phyloP scores from a whole-genome alignment of 2,113 vertebrate genomes.

The Parus major region DNA sequence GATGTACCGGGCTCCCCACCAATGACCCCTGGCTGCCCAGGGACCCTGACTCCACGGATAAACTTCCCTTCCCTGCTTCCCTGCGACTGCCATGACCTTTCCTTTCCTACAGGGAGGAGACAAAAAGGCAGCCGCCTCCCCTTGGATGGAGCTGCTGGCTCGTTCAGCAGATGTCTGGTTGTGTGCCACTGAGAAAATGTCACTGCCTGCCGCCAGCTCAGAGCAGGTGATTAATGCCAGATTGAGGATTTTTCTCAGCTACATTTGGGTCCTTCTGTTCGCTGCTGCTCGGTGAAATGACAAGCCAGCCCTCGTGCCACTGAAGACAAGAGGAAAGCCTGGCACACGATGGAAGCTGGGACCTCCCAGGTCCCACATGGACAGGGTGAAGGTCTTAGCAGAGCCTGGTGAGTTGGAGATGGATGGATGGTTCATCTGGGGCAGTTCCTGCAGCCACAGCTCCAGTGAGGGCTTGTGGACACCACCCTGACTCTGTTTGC shows the following conservation, averaged over 20 bases:
- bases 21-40: neutral
- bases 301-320: neutral
- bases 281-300: neutral
- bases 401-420: neutral
- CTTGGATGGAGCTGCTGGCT: slow-evolving; percentile 21
- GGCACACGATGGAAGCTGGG: neutral
- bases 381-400: neutral
- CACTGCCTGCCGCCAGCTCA: slow-evolving; percentile 58
- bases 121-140: neutral
- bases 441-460: neutral
- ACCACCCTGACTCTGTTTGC: neutral
- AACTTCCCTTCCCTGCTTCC: slow-evolving; percentile 25
- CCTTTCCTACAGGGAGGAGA: slow-evolving; percentile 40
- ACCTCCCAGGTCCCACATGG: rapidly evolving
- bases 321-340: neutral
- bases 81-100: slow-evolving; percentile 55
- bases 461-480: rapidly evolving
- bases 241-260: slow-evolving; percentile 32
- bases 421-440: neutral
- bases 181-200: slow-evolving; percentile 63
- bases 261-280: slow-evolving; percentile 23
- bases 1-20: neutral
- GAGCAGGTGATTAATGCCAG: slow-evolving; percentile 65
- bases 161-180: slow-evolving; percentile 56
- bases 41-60: neutral